Percentiles rank a stretch among this genome's conserved stretches.
Evolutionary conservation across 2,113 vertebrate genomes (phyloP).

Genomic region (Quiscalus mexicanus): DNA sequence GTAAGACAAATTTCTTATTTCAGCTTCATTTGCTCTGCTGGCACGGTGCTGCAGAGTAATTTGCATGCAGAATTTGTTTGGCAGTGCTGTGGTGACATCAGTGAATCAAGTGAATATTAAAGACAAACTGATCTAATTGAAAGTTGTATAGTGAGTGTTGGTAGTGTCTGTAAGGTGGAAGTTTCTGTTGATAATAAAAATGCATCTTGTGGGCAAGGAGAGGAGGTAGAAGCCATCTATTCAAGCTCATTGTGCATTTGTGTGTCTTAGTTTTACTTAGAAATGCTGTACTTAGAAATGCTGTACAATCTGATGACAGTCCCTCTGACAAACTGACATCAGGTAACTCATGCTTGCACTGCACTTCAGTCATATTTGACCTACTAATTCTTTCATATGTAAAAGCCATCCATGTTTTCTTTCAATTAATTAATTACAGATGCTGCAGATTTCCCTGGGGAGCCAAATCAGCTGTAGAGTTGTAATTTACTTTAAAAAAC

Average conservation of each 20-base stretch:
- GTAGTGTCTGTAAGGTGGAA: neutral
- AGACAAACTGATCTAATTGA: neutral
- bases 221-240: neutral
- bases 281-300: neutral
- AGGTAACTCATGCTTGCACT: neutral
- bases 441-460: neutral
- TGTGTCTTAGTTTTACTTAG: neutral
- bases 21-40: neutral
- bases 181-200: neutral
- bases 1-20: neutral
- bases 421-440: neutral
- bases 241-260: neutral
- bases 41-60: accelerated
- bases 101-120: neutral
- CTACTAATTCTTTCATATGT: neutral
- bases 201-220: neutral
- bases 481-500: neutral
- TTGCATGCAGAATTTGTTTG: neutral
- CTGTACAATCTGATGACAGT: neutral
- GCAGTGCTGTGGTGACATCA: neutral
- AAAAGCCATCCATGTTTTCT: neutral
- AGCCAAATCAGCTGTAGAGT: neutral
- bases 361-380: neutral
- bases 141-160: neutral
- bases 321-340: neutral